phyloP scores from a whole-genome alignment of 2,888 invertebrate genomes.

The Pomacea canaliculata region DNA sequence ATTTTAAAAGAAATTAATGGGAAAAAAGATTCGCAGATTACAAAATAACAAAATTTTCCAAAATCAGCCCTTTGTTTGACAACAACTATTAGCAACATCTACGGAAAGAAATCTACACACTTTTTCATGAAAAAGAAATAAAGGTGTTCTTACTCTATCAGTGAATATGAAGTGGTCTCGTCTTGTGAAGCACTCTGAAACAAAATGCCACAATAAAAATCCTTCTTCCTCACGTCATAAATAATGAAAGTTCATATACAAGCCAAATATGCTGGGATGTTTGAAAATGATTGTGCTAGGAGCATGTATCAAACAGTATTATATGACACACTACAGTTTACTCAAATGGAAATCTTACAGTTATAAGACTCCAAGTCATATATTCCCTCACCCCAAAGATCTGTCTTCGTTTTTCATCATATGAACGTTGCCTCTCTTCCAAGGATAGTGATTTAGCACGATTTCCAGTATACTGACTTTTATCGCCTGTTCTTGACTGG shows the following conservation, averaged over 20 bases:
- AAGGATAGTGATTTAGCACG: conserved; percentile 78
- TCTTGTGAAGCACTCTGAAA: conserved; percentile 11
- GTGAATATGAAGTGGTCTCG: conserved; percentile 9
- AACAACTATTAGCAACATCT: no score
- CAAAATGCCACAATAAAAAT: background rate
- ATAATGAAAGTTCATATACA: background rate
- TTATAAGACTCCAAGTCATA: background rate
- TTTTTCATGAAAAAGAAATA: background rate
- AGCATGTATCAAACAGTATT: background rate
- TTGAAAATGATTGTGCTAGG: background rate
- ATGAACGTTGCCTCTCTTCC: conserved; percentile 86
- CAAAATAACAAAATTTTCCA: no score
- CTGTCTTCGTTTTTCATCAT: conserved; percentile 21
- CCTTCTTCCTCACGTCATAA: no score
- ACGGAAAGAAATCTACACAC: no score
- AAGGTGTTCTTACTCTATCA: conserved; percentile 19
- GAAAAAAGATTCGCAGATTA: no score
- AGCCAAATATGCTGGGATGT: background rate
- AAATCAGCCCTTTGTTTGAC: no score
- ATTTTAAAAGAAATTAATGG: no score
- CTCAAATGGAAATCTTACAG: background rate
- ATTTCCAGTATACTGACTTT: conserved; percentile 59
- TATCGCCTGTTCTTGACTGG: conserved; percentile 66
- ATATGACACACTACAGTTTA: background rate
- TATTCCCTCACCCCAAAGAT: conserved; percentile 18